Evolutionary conservation across 2,797 vertebrate genomes (phyloP).

Genomic region (Tachyglossus aculeatus): DNA sequence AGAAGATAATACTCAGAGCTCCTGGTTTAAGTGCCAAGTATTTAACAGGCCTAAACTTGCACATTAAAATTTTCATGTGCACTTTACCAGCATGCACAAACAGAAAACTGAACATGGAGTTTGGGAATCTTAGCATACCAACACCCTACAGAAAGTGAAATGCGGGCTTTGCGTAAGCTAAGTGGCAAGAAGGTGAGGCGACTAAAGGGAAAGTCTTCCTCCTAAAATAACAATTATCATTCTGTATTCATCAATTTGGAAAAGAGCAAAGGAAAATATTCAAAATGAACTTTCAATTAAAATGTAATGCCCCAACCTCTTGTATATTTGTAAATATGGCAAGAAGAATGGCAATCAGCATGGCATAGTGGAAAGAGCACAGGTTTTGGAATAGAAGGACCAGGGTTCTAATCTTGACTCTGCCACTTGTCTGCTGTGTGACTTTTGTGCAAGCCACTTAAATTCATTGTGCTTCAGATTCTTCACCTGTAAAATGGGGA

Average conservation of each 20-base stretch:
- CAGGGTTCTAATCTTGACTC: no score
- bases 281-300: neutral
- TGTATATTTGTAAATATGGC: neutral
- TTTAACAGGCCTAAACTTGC: slow-evolving; percentile 42
- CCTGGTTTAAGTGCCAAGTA: slow-evolving; percentile 12
- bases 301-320: neutral
- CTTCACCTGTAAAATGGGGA: no score
- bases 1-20: slow-evolving; percentile 19
- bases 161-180: neutral
- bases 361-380: no score
- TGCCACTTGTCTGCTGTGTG: no score
- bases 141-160: neutral
- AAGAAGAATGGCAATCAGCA: no score
- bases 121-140: neutral
- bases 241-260: neutral
- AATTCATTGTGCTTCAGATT: no score
- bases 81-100: slow-evolving; percentile 15
- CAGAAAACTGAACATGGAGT: slow-evolving; percentile 7
- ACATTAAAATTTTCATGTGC: slow-evolving; percentile 13
- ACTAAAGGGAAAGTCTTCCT: neutral
- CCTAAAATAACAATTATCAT: neutral
- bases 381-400: no score
- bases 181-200: slow-evolving; percentile 4
- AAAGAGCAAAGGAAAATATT: neutral
- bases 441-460: no score